phyloP scores from a whole-genome alignment of 2,113 vertebrate genomes.

The Acanthochromis polyacanthus region DNA sequence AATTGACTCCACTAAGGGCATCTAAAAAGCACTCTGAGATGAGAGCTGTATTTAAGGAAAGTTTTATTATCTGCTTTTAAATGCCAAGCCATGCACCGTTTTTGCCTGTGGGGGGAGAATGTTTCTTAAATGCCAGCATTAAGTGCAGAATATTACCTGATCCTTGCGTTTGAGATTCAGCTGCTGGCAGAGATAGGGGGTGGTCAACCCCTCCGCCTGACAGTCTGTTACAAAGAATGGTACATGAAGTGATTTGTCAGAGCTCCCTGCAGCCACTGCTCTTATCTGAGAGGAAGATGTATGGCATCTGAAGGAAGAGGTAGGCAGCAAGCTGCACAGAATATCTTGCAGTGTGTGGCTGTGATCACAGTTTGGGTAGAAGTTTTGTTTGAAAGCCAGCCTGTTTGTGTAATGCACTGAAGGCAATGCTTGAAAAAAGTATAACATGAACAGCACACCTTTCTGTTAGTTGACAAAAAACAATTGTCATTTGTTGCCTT shows the following conservation, averaged over 20 bases:
- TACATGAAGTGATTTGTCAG: conserved; percentile 75
- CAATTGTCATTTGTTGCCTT: background rate
- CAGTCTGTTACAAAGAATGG: conserved; percentile 34
- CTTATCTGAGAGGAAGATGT: conserved; percentile 57
- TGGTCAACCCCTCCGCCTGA: conserved; percentile 50
- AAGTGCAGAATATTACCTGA: conserved; percentile 81
- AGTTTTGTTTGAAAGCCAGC: conserved; percentile 4
- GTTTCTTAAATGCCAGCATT: conserved; percentile 85
- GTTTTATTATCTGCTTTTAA: conserved; percentile 82
- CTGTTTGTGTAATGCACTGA: background rate
- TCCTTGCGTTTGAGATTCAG: conserved; percentile 60
- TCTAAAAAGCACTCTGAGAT: conserved; percentile 83
- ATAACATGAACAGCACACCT: background rate
- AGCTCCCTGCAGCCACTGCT: conserved; percentile 58
- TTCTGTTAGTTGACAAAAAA: no score
- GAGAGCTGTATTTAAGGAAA: conserved; percentile 81
- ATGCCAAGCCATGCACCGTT: conserved; percentile 77
- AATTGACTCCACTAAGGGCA: conserved; percentile 82
- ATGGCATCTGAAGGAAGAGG: conserved; percentile 28
- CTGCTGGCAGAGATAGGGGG: conserved; percentile 65
- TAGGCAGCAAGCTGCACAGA: background rate
- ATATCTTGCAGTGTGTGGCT: conserved; percentile 23
- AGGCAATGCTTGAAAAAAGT: background rate
- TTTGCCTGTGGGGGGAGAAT: conserved; percentile 67
- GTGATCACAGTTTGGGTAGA: background rate